Evolutionary conservation across 2,888 invertebrate species (phyloP), one percentile per base, ranked within the genome.

Genomic region (Odontocolon sp.): DNA sequence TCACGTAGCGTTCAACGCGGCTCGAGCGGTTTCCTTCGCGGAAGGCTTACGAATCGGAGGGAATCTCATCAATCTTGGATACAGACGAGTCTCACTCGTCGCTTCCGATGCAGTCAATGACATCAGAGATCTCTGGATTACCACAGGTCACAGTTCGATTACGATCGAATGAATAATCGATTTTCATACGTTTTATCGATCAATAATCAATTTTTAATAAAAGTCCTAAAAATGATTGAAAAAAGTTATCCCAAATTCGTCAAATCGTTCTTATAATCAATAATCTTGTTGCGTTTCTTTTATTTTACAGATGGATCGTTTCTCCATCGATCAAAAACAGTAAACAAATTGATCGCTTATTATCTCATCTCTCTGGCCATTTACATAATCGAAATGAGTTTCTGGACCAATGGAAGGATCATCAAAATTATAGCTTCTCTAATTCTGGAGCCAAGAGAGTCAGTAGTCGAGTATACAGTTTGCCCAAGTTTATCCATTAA

Each of bases 331-430:
- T 68, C 64, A 28, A 80, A 80, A 77, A 78, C 77, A 40, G 79
- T 78, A n/a, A 83, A 82, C 76, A 81, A 79, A 77, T 73, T 85
- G 42, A 67, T 82, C 26, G 80, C 80, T 28, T 85, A 81, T 67
- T 84, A 85, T 75, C 67, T 84, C 42, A 77, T 85, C 54, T 79
- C 80, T 23, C 59, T 82, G 42, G 77, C 82, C 23, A 81, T 85
- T 52, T 80, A 83, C 66, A 71, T 85, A 31, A 84, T 83, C 42
- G 81, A 84, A 31, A 52, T 74, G 38, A 80, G 68, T 18, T 81
- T 84, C 59, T 83, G 83, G 84, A 66, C 81, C 4, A 72, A 81
- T 61, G 69, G 77, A 63, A 81, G 76, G 76, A 68, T 84, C 6
- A 54, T 84, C n/a, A 61, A 80, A 42, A 56, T 77, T 23, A 77